These are phyloP conservation scores for Amphiprion clarkii DNA, from an alignment of 2,797 vertebrate genomes.

Conservation along the genomic window DNA sequence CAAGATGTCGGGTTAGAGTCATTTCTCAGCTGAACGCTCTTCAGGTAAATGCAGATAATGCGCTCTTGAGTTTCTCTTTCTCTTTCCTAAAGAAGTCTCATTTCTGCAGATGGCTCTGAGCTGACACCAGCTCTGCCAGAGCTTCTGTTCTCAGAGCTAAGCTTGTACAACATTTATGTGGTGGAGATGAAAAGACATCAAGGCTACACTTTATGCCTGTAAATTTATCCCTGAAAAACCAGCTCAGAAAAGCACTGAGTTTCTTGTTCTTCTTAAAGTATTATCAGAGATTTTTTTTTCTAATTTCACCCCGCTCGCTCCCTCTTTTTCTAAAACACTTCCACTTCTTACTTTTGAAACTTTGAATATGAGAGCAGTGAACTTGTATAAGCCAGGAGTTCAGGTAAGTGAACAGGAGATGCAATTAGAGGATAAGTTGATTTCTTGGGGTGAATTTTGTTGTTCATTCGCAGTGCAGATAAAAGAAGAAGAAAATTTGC, in stretches of 20 bases:
- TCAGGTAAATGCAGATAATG: conserved; percentile 79
- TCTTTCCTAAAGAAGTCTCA: conserved; percentile 66
- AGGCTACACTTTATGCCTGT: conserved; percentile 46
- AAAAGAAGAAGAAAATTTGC: conserved; percentile 44
- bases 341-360: conserved; percentile 30
- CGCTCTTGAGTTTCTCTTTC: conserved; percentile 64
- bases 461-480: conserved; percentile 35
- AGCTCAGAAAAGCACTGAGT: conserved; percentile 22
- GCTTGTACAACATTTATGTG: conserved; percentile 70
- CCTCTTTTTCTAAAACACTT: conserved; percentile 20
- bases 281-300: conserved; percentile 17
- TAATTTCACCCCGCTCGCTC: conserved; percentile 5
- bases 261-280: conserved; percentile 46
- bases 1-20: conserved; percentile 68
- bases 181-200: conserved; percentile 73
- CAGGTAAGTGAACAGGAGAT: conserved; percentile 56
- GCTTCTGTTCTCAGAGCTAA: conserved; percentile 67
- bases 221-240: conserved; percentile 60
- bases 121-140: conserved; percentile 60
- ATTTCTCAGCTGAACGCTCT: conserved; percentile 75
- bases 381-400: conserved; percentile 33
- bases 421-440: conserved; percentile 5
- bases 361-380: conserved; percentile 19
- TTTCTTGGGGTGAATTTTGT: conserved; percentile 48
- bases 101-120: conserved; percentile 66